Percentiles rank a stretch among this genome's conserved stretches.
phyloP scores from a whole-genome alignment of 2,888 invertebrate species.

The Diaperis boleti region DNA sequence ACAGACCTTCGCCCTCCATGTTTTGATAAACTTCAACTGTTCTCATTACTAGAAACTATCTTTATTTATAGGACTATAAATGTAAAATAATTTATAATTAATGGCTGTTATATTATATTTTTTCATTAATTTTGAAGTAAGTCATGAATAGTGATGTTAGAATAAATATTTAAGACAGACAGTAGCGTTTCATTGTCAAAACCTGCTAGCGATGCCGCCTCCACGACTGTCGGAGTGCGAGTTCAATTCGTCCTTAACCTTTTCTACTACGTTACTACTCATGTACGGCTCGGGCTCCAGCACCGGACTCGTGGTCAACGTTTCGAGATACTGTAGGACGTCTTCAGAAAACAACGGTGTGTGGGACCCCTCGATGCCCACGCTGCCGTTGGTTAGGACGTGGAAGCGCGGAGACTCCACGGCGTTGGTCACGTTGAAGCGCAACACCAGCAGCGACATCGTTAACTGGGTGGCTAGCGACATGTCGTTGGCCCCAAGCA shows the following conservation, averaged over 20 bases:
- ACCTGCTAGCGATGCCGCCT: slow-evolving; percentile 76
- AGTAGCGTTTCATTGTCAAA: slow-evolving; percentile 59
- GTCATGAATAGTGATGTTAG: slow-evolving; percentile 65
- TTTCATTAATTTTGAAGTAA: slow-evolving; percentile 63
- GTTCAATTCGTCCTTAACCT: slow-evolving; percentile 72
- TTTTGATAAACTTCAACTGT: slow-evolving; percentile 39
- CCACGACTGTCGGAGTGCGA: slow-evolving; percentile 82
- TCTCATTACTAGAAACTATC: slow-evolving; percentile 34
- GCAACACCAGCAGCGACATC: slow-evolving; percentile 65
- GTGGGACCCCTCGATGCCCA: slow-evolving; percentile 65
- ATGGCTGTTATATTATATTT: slow-evolving; percentile 66
- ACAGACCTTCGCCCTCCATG: slow-evolving; percentile 16
- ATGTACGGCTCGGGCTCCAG: slow-evolving; percentile 66
- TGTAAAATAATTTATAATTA: slow-evolving; percentile 63
- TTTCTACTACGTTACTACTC: slow-evolving; percentile 77
- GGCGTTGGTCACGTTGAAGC: slow-evolving; percentile 65
- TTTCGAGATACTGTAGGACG: slow-evolving; percentile 57
- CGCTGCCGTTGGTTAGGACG: slow-evolving; percentile 53
- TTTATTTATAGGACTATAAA: slow-evolving; percentile 53
- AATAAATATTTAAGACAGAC: slow-evolving; percentile 56
- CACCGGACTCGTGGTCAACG: slow-evolving; percentile 52
- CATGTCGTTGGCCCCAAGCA: slow-evolving; percentile 69
- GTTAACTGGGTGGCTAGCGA: slow-evolving; percentile 68
- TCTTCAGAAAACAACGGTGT: slow-evolving; percentile 59
- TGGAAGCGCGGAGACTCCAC: slow-evolving; percentile 69